Percentiles rank a stretch among this genome's conserved stretches.
These are phyloP conservation scores for Sardinella longiceps DNA, from an alignment of 2,797 vertebrate species.

Conservation along the genomic window DNA sequence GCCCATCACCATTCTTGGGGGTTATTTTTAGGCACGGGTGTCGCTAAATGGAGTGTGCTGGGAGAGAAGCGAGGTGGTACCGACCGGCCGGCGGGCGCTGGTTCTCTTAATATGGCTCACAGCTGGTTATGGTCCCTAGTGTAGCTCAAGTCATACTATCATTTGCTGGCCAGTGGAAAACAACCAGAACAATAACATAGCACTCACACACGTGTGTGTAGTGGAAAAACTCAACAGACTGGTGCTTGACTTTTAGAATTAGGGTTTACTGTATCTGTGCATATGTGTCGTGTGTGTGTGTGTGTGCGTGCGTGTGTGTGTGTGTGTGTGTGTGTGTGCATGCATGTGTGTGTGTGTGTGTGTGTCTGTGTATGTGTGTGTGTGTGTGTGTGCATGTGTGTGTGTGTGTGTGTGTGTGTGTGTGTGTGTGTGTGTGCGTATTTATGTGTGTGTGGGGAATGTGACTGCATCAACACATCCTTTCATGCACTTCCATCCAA, in stretches of 20 bases:
- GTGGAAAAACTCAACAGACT: conserved; percentile 71
- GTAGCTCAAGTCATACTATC: background rate
- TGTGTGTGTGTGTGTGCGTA: too few relatives aligned
- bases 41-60: conserved; percentile 28
- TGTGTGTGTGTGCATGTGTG: background rate
- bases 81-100: background rate
- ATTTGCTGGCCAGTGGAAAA: background rate
- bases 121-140: background rate
- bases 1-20: conserved; percentile 4
- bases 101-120: background rate
- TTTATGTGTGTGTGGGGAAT: background rate
- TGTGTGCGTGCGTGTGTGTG: background rate
- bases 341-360: background rate
- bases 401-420: background rate
- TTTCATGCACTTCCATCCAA: conserved; percentile 82
- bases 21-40: conserved; percentile 38
- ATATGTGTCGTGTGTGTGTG: background rate
- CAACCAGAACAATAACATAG: background rate
- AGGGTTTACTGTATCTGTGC: background rate
- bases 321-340: background rate
- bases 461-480: too few relatives aligned
- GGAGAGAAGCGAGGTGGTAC: conserved; percentile 12
- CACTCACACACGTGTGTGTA: background rate
- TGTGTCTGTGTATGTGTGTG: background rate
- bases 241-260: conserved; percentile 29